phyloP scores from a whole-genome alignment of 2,888 invertebrate genomes.

The Ophion ellenae region DNA sequence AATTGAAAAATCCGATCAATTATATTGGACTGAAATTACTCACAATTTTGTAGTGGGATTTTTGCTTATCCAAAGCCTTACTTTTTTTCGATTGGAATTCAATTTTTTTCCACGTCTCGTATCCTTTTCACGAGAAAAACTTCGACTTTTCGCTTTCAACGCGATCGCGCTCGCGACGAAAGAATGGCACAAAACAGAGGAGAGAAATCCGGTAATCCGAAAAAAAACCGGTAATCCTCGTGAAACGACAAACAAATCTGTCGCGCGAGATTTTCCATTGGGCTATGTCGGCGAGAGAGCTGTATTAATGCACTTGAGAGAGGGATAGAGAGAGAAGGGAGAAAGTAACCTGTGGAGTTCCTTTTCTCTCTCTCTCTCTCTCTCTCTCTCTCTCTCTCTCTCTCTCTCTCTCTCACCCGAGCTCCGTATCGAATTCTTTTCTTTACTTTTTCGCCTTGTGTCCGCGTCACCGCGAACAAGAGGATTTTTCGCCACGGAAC shows the following conservation, averaged over 20 bases:
- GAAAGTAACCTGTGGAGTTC: slow-evolving; percentile 54
- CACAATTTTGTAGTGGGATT: too few species aligned
- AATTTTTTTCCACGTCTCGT: neutral
- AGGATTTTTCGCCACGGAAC: slow-evolving; percentile 55
- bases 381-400: slow-evolving; percentile 30
- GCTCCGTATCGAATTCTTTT: slow-evolving; percentile 12
- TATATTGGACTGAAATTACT: too few species aligned
- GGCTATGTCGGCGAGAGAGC: slow-evolving; percentile 9
- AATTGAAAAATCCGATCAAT: too few species aligned
- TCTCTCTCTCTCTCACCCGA: slow-evolving; percentile 8
- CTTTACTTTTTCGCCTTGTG: slow-evolving; percentile 43
- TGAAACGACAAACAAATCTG: slow-evolving; percentile 70
- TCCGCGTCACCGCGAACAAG: slow-evolving; percentile 61
- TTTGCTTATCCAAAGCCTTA: neutral
- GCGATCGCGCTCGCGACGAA: neutral
- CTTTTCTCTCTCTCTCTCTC: slow-evolving; percentile 17
- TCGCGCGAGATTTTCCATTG: slow-evolving; percentile 51
- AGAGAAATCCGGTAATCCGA: slow-evolving; percentile 70
- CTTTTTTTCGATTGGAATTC: too few species aligned
- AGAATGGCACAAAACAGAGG: slow-evolving; percentile 10
- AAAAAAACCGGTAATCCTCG: slow-evolving; percentile 65
- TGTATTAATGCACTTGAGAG: slow-evolving; percentile 10
- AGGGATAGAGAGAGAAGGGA: slow-evolving; percentile 2
- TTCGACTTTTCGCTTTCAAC: neutral
- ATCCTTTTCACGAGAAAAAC: neutral